A percentile compares a stretch with the other conserved stretches of the same genome.
These are phyloP conservation scores for Babyrousa celebensis DNA, from an alignment of 2,797 vertebrate species.

Conservation along the genomic window DNA sequence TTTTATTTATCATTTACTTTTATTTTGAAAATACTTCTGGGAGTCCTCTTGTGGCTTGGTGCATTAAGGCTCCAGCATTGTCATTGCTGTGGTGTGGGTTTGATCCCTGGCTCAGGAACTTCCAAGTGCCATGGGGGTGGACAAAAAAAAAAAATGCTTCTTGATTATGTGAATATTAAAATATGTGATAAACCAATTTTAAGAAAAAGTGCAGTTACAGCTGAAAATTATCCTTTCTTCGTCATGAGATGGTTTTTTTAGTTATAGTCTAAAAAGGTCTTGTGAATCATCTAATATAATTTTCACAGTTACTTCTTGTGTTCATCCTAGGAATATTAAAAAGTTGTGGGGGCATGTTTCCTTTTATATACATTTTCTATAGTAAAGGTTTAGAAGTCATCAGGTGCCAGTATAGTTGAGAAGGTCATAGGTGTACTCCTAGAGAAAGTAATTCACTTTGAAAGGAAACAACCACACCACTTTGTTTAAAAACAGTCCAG, in stretches of 20 bases:
- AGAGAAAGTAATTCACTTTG: constrained; percentile 25
- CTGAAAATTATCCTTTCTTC: constrained; percentile 30
- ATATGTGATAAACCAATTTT: constrained; percentile 15
- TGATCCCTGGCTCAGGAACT: too few species aligned
- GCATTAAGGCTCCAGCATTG: too few species aligned
- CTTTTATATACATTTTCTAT: not conserved
- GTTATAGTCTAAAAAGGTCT: not conserved
- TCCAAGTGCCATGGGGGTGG: too few species aligned
- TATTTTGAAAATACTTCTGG: not conserved
- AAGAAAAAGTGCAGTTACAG: not conserved
- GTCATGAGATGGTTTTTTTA: constrained; percentile 7
- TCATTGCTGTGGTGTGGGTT: too few species aligned
- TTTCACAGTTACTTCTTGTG: constrained; percentile 32
- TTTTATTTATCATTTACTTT: constrained; percentile 15
- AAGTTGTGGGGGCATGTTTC: not conserved
- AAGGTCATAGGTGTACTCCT: constrained; percentile 14
- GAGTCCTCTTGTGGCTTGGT: too few species aligned
- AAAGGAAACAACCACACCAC: not conserved
- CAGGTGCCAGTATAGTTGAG: not conserved
- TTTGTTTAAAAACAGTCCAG: constrained; percentile 47
- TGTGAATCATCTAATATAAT: not conserved
- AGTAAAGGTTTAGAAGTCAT: not conserved
- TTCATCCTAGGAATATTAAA: not conserved
- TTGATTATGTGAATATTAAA: constrained; percentile 56
- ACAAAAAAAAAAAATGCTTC: not conserved